Conservation (phyloP, 1,140 invertebrate genomes). For the Drosophila erecta region DNA sequence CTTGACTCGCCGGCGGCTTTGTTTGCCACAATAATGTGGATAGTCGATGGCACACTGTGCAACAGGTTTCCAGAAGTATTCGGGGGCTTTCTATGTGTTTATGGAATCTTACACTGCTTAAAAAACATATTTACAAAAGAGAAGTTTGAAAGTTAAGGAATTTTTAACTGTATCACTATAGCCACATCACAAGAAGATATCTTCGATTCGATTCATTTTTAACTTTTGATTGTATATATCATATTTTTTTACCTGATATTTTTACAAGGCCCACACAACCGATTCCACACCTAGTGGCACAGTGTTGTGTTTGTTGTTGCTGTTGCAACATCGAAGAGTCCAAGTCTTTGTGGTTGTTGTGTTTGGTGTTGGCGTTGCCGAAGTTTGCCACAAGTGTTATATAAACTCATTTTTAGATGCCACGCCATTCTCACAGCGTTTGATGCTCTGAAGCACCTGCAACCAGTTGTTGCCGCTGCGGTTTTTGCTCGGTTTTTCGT, state of each 20-base stretch:
- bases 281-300: slow-evolving; percentile 19
- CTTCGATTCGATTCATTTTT: no score
- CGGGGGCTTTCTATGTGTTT: no score
- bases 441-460: slow-evolving; percentile 42
- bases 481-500: slow-evolving; percentile 20
- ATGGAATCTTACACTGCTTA: background rate
- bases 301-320: slow-evolving; percentile 49
- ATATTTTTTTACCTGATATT: no score
- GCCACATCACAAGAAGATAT: no score
- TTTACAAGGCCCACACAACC: background rate
- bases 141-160: no score
- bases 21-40: slow-evolving; percentile 75
- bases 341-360: slow-evolving; percentile 44
- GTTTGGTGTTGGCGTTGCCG: slow-evolving; percentile 40
- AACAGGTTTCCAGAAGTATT: slow-evolving; percentile 29
- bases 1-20: slow-evolving; percentile 61
- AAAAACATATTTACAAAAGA: background rate
- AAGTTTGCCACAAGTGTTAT: slow-evolving; percentile 69
- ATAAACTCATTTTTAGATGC: slow-evolving; percentile 78
- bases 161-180: no score
- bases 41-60: slow-evolving; percentile 58
- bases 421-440: slow-evolving; percentile 74
- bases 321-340: slow-evolving; percentile 57
- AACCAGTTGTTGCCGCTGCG: slow-evolving; percentile 14
- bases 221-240: no score